Percentiles rank a stretch among this genome's conserved stretches.
These are phyloP conservation scores for Alectura lathami DNA, from an alignment of 2,113 vertebrate species.

Conservation along the genomic window DNA sequence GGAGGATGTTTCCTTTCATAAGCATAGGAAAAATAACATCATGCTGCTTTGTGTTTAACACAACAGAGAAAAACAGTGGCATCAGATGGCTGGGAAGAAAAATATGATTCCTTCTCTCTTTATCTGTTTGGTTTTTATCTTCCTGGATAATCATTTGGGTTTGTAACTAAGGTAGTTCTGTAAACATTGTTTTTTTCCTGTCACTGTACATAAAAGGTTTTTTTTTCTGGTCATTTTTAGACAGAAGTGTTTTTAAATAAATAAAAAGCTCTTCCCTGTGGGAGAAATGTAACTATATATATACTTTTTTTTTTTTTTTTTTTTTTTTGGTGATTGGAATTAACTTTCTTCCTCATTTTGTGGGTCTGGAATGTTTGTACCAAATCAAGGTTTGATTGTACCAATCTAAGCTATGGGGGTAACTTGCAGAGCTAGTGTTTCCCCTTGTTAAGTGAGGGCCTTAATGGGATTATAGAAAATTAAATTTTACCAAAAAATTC, in stretches of 20 bases:
- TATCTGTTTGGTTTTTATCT: neutral
- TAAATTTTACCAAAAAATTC: neutral
- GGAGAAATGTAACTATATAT: neutral
- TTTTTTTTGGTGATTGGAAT: no score
- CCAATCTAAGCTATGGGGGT: no score
- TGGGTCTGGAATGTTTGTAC: neutral
- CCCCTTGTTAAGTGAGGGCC: neutral
- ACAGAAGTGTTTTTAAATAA: no score
- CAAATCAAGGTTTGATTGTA: neutral
- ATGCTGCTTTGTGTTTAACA: neutral
- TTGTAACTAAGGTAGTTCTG: neutral
- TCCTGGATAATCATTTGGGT: neutral
- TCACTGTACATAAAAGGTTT: neutral
- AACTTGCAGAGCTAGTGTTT: neutral
- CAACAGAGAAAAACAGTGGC: neutral
- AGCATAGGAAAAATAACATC: neutral
- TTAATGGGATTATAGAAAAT: neutral
- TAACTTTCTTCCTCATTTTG: neutral
- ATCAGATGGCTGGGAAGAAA: neutral
- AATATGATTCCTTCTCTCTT: neutral
- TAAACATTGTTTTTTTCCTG: neutral
- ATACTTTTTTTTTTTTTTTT: no score
- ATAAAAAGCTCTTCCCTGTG: neutral
- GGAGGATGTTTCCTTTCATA: neutral
- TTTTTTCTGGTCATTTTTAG: neutral